Conservation (phyloP, 2,113 vertebrate species). For the Sorex araneus region DNA sequence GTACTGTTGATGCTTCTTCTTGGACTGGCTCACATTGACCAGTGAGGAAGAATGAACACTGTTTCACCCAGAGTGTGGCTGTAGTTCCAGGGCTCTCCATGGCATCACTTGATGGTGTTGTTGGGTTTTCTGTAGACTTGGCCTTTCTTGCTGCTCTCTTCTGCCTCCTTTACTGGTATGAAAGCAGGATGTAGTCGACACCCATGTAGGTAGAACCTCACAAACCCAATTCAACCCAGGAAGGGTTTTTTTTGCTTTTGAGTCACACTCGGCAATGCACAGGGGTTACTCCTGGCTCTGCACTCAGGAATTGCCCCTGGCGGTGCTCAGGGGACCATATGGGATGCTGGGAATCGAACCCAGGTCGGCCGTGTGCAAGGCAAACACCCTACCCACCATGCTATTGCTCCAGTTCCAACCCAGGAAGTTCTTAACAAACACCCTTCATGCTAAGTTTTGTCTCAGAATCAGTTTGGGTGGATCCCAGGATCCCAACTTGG, state of each 20-base stretch:
- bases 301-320: too few species aligned
- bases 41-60: not conserved
- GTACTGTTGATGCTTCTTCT: not conserved
- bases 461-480: not conserved
- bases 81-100: not conserved
- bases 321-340: too few species aligned
- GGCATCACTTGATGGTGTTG: not conserved
- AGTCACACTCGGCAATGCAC: too few species aligned
- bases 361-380: too few species aligned
- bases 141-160: not conserved
- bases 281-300: too few species aligned
- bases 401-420: too few species aligned
- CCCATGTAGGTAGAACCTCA: not conserved
- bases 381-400: too few species aligned
- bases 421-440: not conserved
- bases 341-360: too few species aligned
- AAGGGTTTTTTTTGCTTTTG: too few species aligned
- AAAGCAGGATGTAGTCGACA: not conserved
- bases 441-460: not conserved
- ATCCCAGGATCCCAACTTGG: not conserved
- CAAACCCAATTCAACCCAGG: too few species aligned
- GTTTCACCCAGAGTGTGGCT: not conserved
- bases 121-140: too few species aligned
- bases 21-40: not conserved
- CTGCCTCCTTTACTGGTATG: not conserved